A percentile compares a stretch with the other conserved stretches of the same genome.
phyloP scores from a whole-genome alignment of 2,113 vertebrate genomes.

The Cololabis saira region DNA sequence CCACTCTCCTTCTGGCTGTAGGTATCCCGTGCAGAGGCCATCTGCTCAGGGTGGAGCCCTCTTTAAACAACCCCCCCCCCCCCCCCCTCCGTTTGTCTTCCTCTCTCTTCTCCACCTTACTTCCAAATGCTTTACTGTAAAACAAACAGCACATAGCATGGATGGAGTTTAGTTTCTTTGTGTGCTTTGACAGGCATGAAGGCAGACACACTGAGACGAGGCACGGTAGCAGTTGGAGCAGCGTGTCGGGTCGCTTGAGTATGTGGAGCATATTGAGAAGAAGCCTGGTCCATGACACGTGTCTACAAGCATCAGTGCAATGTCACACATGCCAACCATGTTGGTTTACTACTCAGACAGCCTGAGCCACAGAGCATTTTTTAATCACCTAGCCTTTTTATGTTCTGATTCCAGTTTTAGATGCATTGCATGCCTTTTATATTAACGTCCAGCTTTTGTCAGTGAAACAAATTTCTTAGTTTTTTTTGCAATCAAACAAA shows the following conservation, averaged over 20 bases:
- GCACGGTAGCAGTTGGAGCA: slow-evolving; percentile 59
- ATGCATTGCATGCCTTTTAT: slow-evolving; percentile 2
- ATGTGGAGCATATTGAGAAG: slow-evolving; percentile 55
- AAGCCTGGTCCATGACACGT: slow-evolving; percentile 56
- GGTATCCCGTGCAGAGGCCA: slow-evolving; percentile 80
- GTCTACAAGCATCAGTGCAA: slow-evolving; percentile 58
- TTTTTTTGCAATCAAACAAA: neutral
- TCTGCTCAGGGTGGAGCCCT: slow-evolving; percentile 77
- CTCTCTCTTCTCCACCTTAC: slow-evolving; percentile 38
- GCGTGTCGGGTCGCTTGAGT: slow-evolving; percentile 67
- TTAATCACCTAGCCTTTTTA: neutral
- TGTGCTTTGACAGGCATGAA: slow-evolving; percentile 61
- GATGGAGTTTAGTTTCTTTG: slow-evolving; percentile 64
- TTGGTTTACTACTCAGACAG: slow-evolving; percentile 30
- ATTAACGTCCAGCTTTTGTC: slow-evolving; percentile 1
- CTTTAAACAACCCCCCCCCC: slow-evolving; percentile 47
- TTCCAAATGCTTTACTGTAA: slow-evolving; percentile 67
- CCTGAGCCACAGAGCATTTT: slow-evolving; percentile 4
- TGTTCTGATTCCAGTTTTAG: slow-evolving; percentile 2
- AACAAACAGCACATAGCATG: slow-evolving; percentile 67
- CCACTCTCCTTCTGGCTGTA: slow-evolving; percentile 65
- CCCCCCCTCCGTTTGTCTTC: slow-evolving; percentile 29
- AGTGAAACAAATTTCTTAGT: neutral
- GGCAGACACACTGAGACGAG: slow-evolving; percentile 52
- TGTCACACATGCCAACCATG: slow-evolving; percentile 61